phyloP scores from a whole-genome alignment of 2,888 invertebrate species.

The Xylota segnis region DNA sequence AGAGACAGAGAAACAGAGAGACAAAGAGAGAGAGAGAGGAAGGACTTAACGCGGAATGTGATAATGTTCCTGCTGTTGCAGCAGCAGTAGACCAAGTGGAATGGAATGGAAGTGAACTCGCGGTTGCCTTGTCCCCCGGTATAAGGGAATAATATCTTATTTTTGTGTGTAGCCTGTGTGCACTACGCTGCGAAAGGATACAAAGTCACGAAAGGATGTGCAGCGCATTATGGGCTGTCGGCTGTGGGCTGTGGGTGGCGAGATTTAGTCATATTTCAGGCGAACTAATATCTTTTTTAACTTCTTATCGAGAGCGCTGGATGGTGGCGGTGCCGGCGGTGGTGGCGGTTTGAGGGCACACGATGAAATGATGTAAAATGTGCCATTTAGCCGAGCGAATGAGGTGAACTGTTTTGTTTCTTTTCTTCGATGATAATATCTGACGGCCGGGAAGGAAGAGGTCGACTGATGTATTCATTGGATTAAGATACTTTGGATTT shows the following conservation, averaged over 20 bases:
- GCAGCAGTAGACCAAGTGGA: constrained; percentile 36
- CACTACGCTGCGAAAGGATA: constrained; percentile 20
- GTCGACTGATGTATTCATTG: not conserved
- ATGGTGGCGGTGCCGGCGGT: not conserved
- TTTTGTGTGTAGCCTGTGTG: constrained; percentile 13
- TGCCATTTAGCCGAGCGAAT: constrained; percentile 24
- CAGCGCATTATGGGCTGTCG: not conserved
- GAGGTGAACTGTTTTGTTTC: constrained; percentile 34
- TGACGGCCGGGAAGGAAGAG: not conserved
- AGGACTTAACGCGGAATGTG: constrained; percentile 29
- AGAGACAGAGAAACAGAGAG: not conserved
- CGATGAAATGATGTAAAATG: constrained; percentile 29
- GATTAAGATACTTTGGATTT: constrained; percentile 7
- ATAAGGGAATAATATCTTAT: constrained; percentile 1
- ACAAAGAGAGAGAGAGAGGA: not conserved
- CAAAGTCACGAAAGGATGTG: constrained; percentile 33
- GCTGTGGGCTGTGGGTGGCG: not conserved
- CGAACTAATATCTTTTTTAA: constrained; percentile 56
- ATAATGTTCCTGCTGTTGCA: constrained; percentile 43
- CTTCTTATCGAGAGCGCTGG: constrained; percentile 36
- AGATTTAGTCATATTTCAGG: constrained; percentile 61
- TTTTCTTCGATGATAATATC: not conserved
- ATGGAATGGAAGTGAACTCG: constrained; percentile 47
- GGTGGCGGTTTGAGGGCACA: constrained; percentile 6
- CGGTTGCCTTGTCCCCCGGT: not conserved